These are phyloP conservation scores for Thymelicus sylvestris DNA, from an alignment of 2,888 invertebrate genomes.

Conservation along the genomic window DNA sequence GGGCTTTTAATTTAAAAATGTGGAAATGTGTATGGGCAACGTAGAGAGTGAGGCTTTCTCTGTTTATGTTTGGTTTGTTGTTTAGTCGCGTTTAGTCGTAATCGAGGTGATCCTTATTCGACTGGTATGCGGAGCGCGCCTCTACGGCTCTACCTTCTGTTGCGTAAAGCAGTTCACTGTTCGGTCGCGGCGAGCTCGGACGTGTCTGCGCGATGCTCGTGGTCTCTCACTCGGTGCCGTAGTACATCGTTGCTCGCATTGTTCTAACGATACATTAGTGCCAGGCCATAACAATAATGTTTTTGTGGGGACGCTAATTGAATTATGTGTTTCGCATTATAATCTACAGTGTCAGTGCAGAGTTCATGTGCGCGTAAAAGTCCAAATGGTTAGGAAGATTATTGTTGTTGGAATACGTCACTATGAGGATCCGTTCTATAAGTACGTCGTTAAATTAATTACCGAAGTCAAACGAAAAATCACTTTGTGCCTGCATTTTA, in stretches of 20 bases:
- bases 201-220: slow-evolving; percentile 57
- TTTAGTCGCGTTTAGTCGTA: slow-evolving; percentile 68
- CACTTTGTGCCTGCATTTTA: slow-evolving; percentile 8
- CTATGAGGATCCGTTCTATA: slow-evolving; percentile 79
- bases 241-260: slow-evolving; percentile 59
- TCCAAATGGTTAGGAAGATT: slow-evolving; percentile 78
- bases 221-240: slow-evolving; percentile 61
- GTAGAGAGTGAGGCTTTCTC: slow-evolving; percentile 55
- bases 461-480: background rate
- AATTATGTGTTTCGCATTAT: slow-evolving; percentile 56
- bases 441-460: slow-evolving; percentile 56
- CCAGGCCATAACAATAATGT: slow-evolving; percentile 58
- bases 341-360: slow-evolving; percentile 41
- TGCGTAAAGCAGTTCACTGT: slow-evolving; percentile 54
- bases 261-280: slow-evolving; percentile 59
- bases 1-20: background rate
- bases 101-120: slow-evolving; percentile 78
- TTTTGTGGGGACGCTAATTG: slow-evolving; percentile 60
- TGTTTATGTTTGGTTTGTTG: slow-evolving; percentile 68
- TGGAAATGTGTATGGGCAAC: background rate
- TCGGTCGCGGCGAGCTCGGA: slow-evolving; percentile 51
- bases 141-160: slow-evolving; percentile 51
- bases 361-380: slow-evolving; percentile 55
- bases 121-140: slow-evolving; percentile 69
- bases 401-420: slow-evolving; percentile 77